Percentiles rank a stretch among this genome's conserved stretches.
Evolutionary conservation across 2,797 vertebrate genomes (phyloP).

Genomic region (Xiphorhynchus erythropygius): DNA sequence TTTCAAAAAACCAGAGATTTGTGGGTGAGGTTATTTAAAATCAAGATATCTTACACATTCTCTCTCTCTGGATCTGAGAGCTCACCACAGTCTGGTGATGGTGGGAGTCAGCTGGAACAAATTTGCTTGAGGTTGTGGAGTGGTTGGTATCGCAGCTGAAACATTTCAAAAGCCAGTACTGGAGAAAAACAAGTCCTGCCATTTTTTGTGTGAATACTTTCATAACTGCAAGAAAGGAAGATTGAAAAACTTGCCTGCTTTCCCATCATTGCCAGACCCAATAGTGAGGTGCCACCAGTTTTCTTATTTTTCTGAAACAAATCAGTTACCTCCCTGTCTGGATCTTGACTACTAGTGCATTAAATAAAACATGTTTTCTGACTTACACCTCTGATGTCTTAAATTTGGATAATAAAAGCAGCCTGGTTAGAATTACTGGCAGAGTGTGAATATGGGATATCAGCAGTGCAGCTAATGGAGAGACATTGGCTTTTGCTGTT

Average conservation of each 20-base stretch:
- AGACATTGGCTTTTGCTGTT: neutral
- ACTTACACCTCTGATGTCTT: neutral
- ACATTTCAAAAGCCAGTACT: neutral
- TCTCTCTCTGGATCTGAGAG: neutral
- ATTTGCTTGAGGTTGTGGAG: neutral
- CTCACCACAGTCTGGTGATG: neutral
- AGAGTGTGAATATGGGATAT: accelerated
- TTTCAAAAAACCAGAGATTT: neutral
- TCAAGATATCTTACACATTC: neutral
- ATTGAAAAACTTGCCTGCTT: neutral
- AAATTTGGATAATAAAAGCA: neutral
- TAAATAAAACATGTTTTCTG: neutral
- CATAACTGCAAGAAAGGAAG: neutral
- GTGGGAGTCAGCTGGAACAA: neutral
- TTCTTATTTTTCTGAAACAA: neutral
- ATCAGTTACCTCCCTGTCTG: neutral
- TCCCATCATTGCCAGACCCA: neutral
- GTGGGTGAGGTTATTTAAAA: neutral
- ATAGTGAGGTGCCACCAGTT: neutral
- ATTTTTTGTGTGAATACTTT: neutral
- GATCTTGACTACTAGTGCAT: neutral
- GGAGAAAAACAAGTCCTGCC: neutral
- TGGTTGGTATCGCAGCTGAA: neutral
- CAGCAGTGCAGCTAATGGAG: neutral
- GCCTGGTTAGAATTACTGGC: neutral